A percentile compares a stretch with the other conserved stretches of the same genome.
Evolutionary conservation across 2,888 invertebrate genomes (phyloP).

Genomic region (Thereva unica): DNA sequence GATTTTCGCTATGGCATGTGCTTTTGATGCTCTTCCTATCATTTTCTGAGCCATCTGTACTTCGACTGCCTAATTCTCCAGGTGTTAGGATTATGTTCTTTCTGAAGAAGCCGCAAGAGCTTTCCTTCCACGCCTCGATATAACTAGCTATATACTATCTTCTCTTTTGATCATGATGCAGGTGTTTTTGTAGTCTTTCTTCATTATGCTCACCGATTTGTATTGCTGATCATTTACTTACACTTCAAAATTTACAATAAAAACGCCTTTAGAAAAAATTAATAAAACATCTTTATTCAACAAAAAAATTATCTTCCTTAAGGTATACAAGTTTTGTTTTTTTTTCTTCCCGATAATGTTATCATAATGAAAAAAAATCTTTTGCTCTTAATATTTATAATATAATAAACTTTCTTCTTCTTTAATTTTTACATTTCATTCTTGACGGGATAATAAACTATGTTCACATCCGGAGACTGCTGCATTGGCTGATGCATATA

Average conservation of each 20-base stretch:
- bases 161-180: too few relatives aligned
- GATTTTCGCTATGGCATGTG: too few relatives aligned
- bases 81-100: too few relatives aligned
- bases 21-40: too few relatives aligned
- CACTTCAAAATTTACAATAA: not conserved
- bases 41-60: too few relatives aligned
- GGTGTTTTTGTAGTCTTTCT: too few relatives aligned
- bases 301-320: constrained; percentile 39
- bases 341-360: constrained; percentile 37
- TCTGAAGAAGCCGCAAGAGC: too few relatives aligned
- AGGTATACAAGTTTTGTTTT: constrained; percentile 7
- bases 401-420: not conserved
- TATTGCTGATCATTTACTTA: too few relatives aligned
- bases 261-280: constrained; percentile 39
- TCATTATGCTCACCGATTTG: too few relatives aligned
- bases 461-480: constrained; percentile 50
- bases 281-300: constrained; percentile 42
- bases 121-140: too few relatives aligned
- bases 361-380: constrained; percentile 21
- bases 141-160: too few relatives aligned
- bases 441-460: constrained; percentile 57
- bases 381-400: constrained; percentile 24
- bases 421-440: constrained; percentile 47
- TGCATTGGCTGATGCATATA: constrained; percentile 53
- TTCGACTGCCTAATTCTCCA: too few relatives aligned